Evolutionary conservation across 2,888 invertebrate genomes (phyloP), one percentile per base, ranked within the genome.

Genomic region (Patella pellucida): DNA sequence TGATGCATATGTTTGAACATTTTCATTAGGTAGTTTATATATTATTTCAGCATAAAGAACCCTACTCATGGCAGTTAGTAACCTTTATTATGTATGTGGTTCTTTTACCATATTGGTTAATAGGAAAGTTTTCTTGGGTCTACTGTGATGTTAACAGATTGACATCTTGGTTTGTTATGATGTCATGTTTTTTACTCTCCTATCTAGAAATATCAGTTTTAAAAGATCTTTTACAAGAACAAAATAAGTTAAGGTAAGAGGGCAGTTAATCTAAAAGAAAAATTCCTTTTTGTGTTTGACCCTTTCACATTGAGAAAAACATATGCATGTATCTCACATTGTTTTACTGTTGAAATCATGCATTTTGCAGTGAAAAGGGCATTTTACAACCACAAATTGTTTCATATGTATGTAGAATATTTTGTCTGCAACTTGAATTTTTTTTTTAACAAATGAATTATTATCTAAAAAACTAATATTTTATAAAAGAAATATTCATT

Each of bases 111-210:
- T 86, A 87, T 75, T 80, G 79, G 74, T 76, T 86, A 52, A 78
- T 87, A 16, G 83, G 80, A n/a, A 78, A 84, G 73, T 87, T 85
- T 72, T 76, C 86, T n/a, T 86, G 82, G 80, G 79, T 83, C 15
- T 84, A 84, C 82, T 56, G 83, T 19, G 80, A 80, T 19, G 80
- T 83, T 4, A 86, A 88, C 76, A 85, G 81, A 74, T 85, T 86
- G 84, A 85, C 85, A 3, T 79, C 85, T 11, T 52, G 84, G 31
- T 78, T 86, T 76, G 78, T 87, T 50, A 70, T 88, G 9, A 41
- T 79, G 16, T 83, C 82, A 72, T 88, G 87, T 77, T 51, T 84
- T 23, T 52, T 82, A 11, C 79, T 81, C 68, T 83, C 85, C 7
- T 19, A 86, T 2, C 62, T 84, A 16, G 88, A 88, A 73, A 77